phyloP scores from a whole-genome alignment of 2,888 invertebrate genomes.

The Noctua fimbriata region DNA sequence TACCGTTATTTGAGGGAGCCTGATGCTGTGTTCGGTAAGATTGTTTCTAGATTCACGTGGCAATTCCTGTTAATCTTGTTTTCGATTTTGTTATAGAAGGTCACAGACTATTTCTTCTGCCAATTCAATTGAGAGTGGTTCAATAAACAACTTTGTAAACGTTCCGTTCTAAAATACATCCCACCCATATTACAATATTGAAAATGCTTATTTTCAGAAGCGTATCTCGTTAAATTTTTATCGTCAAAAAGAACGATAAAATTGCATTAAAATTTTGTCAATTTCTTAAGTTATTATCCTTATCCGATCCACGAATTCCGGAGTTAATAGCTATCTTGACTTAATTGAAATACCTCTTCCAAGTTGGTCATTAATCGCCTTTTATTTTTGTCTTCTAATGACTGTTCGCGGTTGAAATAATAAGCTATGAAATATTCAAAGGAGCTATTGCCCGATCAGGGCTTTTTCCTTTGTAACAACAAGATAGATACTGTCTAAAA shows the following conservation, averaged over 20 bases:
- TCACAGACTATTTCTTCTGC: not conserved
- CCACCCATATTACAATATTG: conserved; percentile 34
- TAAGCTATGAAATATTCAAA: conserved; percentile 15
- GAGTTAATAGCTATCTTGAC: conserved; percentile 66
- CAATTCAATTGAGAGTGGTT: conserved; percentile 13
- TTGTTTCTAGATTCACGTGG: not conserved
- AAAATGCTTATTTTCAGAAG: conserved; percentile 31
- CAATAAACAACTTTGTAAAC: conserved; percentile 14
- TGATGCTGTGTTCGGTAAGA: not conserved
- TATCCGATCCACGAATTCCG: conserved; percentile 57
- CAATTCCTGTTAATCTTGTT: conserved; percentile 6
- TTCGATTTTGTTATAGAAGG: not conserved
- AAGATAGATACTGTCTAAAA: not conserved
- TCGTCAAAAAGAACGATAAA: conserved; percentile 29
- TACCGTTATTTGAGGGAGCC: not conserved
- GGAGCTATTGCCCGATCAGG: not conserved
- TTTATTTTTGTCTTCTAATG: conserved; percentile 50
- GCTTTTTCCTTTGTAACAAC: not conserved
- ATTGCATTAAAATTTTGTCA: conserved; percentile 39
- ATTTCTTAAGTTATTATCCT: conserved; percentile 55
- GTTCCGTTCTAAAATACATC: conserved; percentile 30
- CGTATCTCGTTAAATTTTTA: conserved; percentile 38
- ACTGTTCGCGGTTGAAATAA: conserved; percentile 10
- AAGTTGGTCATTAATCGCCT: conserved; percentile 56
- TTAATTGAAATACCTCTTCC: conserved; percentile 67